These are phyloP conservation scores for Chlorodrepanis virens DNA, from an alignment of 2,113 vertebrate genomes.

Conservation along the genomic window DNA sequence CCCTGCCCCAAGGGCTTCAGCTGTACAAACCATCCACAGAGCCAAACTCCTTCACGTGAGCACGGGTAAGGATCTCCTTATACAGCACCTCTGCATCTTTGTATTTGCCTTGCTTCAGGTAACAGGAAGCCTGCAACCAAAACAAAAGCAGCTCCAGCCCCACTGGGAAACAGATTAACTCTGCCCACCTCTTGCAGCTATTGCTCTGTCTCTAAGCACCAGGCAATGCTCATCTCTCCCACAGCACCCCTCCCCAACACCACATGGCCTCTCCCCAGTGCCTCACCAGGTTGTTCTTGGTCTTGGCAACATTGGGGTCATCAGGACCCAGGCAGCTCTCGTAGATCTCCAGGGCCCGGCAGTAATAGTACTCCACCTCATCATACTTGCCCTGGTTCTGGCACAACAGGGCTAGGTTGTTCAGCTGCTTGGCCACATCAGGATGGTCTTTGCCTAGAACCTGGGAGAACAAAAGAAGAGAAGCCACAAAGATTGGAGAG, in stretches of 20 bases:
- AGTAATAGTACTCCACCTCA: conserved; percentile 97
- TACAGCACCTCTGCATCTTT: conserved; percentile 94
- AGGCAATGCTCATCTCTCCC: not conserved
- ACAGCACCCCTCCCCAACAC: not conserved
- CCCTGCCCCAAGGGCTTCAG: not conserved
- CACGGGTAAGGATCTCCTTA: conserved; percentile 97
- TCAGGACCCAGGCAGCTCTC: conserved; percentile 90
- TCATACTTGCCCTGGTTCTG: conserved; percentile 99
- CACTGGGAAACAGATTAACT: not conserved
- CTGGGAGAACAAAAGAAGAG: conserved; percentile 61
- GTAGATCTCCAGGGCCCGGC: conserved; percentile 94
- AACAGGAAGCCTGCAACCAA: conserved; percentile 90
- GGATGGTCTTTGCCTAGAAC: conserved; percentile 95
- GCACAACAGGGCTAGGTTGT: conserved; percentile 94
- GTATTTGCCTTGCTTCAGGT: conserved; percentile 96
- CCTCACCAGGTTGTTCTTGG: conserved; percentile 96
- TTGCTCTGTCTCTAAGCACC: not conserved
- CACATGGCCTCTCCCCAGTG: not conserved
- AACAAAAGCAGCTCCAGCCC: not conserved
- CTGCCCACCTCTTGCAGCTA: not conserved
- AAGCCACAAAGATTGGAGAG: not conserved
- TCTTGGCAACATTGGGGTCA: conserved; percentile 96
- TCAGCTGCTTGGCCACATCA: conserved; percentile 97
- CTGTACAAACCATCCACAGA: conserved; percentile 91
- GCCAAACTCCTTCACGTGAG: conserved; percentile 97